Evolutionary conservation across 2,888 invertebrate species (phyloP).

Genomic region (Lacanobia oleracea): DNA sequence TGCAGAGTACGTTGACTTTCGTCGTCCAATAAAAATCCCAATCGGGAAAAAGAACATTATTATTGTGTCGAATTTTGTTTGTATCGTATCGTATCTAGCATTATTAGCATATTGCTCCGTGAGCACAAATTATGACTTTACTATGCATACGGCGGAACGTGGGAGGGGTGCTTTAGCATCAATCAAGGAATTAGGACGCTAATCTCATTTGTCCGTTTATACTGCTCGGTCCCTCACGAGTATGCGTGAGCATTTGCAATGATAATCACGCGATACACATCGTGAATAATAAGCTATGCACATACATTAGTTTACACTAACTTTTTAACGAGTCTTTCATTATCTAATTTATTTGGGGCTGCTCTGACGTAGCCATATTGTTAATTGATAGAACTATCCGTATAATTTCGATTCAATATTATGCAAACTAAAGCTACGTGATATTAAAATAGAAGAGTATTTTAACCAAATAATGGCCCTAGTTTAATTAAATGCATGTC

Average conservation of each 20-base stretch:
- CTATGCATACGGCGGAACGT: slow-evolving; percentile 69
- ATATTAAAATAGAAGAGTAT: background rate
- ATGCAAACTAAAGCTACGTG: background rate
- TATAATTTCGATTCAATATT: slow-evolving; percentile 1
- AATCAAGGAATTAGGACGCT: slow-evolving; percentile 84
- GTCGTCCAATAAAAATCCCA: background rate
- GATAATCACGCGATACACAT: slow-evolving; percentile 67
- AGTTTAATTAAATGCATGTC: background rate
- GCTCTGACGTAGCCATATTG: slow-evolving; percentile 13
- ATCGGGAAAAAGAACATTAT: background rate
- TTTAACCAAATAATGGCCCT: background rate
- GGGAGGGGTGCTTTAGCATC: slow-evolving; percentile 79
- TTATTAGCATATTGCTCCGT: slow-evolving; percentile 49
- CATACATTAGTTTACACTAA: slow-evolving; percentile 47
- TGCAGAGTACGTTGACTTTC: background rate
- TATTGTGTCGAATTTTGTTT: background rate
- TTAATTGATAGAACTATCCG: slow-evolving; percentile 5
- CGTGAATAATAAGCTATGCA: slow-evolving; percentile 53
- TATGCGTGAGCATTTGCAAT: slow-evolving; percentile 71
- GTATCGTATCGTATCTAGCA: slow-evolving; percentile 50
- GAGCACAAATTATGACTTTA: slow-evolving; percentile 71
- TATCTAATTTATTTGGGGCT: slow-evolving; percentile 17
- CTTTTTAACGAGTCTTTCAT: slow-evolving; percentile 46
- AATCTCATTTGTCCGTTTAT: slow-evolving; percentile 82
- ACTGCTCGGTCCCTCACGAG: slow-evolving; percentile 68